Evolutionary conservation across 2,888 invertebrate genomes (phyloP).

Genomic region (Calephelis perditalis): DNA sequence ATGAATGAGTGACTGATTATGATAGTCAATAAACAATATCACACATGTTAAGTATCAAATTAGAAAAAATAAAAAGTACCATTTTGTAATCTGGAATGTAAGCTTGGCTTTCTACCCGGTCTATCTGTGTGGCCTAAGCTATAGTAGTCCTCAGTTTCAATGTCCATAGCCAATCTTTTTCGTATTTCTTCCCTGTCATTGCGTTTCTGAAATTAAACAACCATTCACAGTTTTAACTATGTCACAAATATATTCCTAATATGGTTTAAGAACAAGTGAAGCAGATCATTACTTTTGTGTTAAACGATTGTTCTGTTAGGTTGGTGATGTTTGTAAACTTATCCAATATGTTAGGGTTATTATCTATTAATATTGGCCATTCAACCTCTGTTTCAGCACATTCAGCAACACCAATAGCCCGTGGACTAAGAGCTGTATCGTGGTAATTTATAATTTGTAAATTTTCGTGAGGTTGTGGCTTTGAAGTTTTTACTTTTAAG

Average conservation of each 20-base stretch:
- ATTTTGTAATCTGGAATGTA: slow-evolving; percentile 91
- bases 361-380: slow-evolving; percentile 74
- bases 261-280: neutral
- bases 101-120: slow-evolving; percentile 89
- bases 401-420: slow-evolving; percentile 69
- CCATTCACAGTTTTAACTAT: neutral
- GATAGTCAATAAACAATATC: no score
- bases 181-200: slow-evolving; percentile 96
- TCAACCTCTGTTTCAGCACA: slow-evolving; percentile 70
- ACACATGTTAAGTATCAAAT: no score
- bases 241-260: neutral
- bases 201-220: slow-evolving; percentile 82
- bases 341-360: slow-evolving; percentile 65
- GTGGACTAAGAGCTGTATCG: slow-evolving; percentile 71
- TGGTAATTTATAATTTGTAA: slow-evolving; percentile 45
- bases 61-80: slow-evolving; percentile 61
- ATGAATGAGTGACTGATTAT: no score
- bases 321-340: slow-evolving; percentile 69
- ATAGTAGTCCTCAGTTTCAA: slow-evolving; percentile 85
- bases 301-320: slow-evolving; percentile 42
- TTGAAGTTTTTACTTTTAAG: slow-evolving; percentile 54
- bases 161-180: slow-evolving; percentile 90
- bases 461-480: slow-evolving; percentile 40
- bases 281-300: slow-evolving; percentile 44
- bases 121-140: slow-evolving; percentile 80